phyloP scores from a whole-genome alignment of 2,797 vertebrate genomes.

The Halcyon smyrnensis region DNA sequence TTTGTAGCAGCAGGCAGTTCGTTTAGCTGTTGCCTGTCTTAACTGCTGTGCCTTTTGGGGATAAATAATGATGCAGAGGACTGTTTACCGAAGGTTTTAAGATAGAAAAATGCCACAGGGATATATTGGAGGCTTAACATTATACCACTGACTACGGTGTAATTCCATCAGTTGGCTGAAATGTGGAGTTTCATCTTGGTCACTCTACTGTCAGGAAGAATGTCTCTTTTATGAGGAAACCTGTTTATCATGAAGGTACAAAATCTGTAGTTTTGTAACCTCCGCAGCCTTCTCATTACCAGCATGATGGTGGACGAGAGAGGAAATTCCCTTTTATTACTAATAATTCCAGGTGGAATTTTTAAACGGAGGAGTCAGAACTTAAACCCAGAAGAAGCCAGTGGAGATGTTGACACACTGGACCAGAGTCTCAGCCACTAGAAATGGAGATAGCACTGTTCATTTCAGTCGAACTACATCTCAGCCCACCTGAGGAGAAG shows the following conservation, averaged over 20 bases:
- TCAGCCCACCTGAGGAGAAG: not conserved
- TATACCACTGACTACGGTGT: not conserved
- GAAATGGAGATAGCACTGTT: not conserved
- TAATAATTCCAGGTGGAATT: conserved; percentile 14
- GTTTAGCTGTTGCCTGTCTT: not conserved
- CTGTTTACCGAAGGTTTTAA: not conserved
- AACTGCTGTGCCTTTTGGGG: not conserved
- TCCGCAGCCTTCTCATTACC: not conserved
- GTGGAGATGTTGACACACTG: not conserved
- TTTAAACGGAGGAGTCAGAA: not conserved
- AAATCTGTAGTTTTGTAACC: not conserved
- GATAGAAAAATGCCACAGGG: not conserved
- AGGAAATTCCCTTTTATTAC: conserved; percentile 8
- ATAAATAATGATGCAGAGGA: not conserved
- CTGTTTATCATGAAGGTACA: not conserved
- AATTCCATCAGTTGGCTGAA: not conserved
- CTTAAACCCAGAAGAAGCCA: not conserved
- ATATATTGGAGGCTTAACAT: not conserved
- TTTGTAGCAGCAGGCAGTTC: not conserved
- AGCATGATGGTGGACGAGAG: not conserved
- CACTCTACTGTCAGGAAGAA: not conserved
- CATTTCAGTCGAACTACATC: not conserved
- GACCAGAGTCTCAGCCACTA: not conserved
- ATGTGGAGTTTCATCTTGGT: not conserved
- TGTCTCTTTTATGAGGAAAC: not conserved